A percentile compares a stretch with the other conserved stretches of the same genome.
phyloP scores from a whole-genome alignment of 1,140 invertebrate species.

The Triops longicaudatus region DNA sequence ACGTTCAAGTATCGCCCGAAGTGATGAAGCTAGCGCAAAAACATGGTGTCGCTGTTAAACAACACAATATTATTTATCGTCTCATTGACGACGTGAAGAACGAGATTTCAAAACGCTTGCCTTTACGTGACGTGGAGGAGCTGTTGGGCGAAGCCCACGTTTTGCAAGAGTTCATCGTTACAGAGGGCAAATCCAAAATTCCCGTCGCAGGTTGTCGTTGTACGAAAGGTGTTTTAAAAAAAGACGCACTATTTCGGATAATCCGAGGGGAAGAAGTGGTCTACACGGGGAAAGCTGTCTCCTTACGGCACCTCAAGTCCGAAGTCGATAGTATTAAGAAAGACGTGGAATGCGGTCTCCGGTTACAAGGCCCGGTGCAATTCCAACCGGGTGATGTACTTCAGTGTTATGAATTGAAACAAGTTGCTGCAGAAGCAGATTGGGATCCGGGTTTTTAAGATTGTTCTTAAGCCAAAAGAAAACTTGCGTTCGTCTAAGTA shows the following conservation, averaged over 20 bases:
- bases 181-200: slow-evolving; percentile 68
- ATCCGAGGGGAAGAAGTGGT: slow-evolving; percentile 60
- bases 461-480: neutral
- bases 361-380: slow-evolving; percentile 54
- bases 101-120: slow-evolving; percentile 65
- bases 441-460: slow-evolving; percentile 75
- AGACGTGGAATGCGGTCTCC: slow-evolving; percentile 79
- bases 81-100: slow-evolving; percentile 78
- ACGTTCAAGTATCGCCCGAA: slow-evolving; percentile 51
- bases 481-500: neutral
- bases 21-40: slow-evolving; percentile 45
- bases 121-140: slow-evolving; percentile 62
- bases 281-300: slow-evolving; percentile 60
- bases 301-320: slow-evolving; percentile 80
- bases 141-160: slow-evolving; percentile 75
- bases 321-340: slow-evolving; percentile 76
- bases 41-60: slow-evolving; percentile 51
- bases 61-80: slow-evolving; percentile 82
- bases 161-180: slow-evolving; percentile 72
- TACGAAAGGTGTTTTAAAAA: slow-evolving; percentile 63
- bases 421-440: slow-evolving; percentile 52
- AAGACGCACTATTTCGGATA: slow-evolving; percentile 57
- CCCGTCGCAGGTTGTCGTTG: slow-evolving; percentile 83
- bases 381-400: slow-evolving; percentile 69
- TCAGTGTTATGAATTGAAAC: slow-evolving; percentile 60